Percentiles rank a stretch among this genome's conserved stretches.
These are phyloP conservation scores for Istiophorus platypterus DNA, from an alignment of 2,113 vertebrate species.

Conservation along the genomic window DNA sequence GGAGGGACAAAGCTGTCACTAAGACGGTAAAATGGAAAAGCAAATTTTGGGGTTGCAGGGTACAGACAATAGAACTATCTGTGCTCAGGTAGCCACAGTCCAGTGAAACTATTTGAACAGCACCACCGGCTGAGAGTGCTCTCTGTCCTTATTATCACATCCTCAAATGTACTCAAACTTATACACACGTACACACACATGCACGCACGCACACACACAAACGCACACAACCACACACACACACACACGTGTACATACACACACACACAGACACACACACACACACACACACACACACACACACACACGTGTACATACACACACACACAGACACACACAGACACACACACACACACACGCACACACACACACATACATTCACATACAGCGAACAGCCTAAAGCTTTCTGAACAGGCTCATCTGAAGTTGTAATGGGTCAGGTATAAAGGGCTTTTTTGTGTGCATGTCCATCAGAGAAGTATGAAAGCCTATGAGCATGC, in stretches of 20 bases:
- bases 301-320: slow-evolving; percentile 4
- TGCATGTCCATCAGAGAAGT: slow-evolving; percentile 73
- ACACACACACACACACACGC: slow-evolving; percentile 1
- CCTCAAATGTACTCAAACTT: slow-evolving; percentile 36
- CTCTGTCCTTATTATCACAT: slow-evolving; percentile 62
- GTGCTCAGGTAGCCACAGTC: slow-evolving; percentile 50
- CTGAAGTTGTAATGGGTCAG: slow-evolving; percentile 77
- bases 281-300: slow-evolving; percentile 2
- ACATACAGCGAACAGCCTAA: slow-evolving; percentile 13
- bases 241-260: slow-evolving; percentile 11
- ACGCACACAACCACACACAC: slow-evolving; percentile 3
- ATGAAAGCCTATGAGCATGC: slow-evolving; percentile 70
- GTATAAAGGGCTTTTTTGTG: slow-evolving; percentile 79
- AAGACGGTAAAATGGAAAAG: slow-evolving; percentile 40
- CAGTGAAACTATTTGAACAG: slow-evolving; percentile 49
- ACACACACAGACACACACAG: slow-evolving; percentile 1
- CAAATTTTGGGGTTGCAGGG: background rate
- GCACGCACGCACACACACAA: background rate
- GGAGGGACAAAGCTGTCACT: slow-evolving; percentile 14
- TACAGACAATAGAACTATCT: slow-evolving; percentile 43
- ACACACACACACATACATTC: background rate
- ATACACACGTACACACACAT: background rate
- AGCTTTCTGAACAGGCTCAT: slow-evolving; percentile 65
- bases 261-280: slow-evolving; percentile 3
- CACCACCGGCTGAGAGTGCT: slow-evolving; percentile 60